Evolutionary conservation across 2,797 vertebrate genomes (phyloP), one percentile per base, ranked within the genome.

Genomic region (Podargus strigoides): DNA sequence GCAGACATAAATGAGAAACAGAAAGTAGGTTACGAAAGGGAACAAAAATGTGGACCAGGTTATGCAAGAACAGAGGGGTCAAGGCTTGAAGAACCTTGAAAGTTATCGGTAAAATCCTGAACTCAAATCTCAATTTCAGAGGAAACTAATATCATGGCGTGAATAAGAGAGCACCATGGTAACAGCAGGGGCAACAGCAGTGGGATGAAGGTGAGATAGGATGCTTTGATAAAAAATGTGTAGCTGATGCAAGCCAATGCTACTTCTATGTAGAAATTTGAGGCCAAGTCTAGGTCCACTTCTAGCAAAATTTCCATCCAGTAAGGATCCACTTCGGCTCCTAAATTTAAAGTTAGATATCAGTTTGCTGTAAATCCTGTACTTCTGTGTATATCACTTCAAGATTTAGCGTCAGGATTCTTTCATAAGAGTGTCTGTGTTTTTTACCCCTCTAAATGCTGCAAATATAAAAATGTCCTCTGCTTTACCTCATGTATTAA

Each of bases 61-160:
- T 96, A 77, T 78, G 69, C 66, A 92, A 74, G 84, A 94, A 95
- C 56, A 95, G 83, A 96, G 69, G 23, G 91, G 84, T 95, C 75
- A 77, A 81, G 63, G 46, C 84, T 93, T 90, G 80, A 95, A 95
- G 76, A 93, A 50, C 72, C 47, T 89, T 94, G 85, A 85, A 93
- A 91, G 62, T 91, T 89, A 75, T 69, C 0, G 1, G 74, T 79
- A 63, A 92, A 95, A 94, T 91, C 77, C 64, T 93, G 50, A 49
- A 55, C 37, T 89, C 59, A 66, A 70, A 94, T 85, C 67, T 91
- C 27, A 75, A 0, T 93, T 94, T 95, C 91, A 93, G 84, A 94
- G 55, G 44, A 55, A 90, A 41, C 52, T 16, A 63, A 78, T 72
- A 73, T 18, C 15, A 3, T 85, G 58, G 56, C 1, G 1, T 80